Conservation (phyloP, 2,113 vertebrate genomes). For the Oncorhynchus mykiss region DNA sequence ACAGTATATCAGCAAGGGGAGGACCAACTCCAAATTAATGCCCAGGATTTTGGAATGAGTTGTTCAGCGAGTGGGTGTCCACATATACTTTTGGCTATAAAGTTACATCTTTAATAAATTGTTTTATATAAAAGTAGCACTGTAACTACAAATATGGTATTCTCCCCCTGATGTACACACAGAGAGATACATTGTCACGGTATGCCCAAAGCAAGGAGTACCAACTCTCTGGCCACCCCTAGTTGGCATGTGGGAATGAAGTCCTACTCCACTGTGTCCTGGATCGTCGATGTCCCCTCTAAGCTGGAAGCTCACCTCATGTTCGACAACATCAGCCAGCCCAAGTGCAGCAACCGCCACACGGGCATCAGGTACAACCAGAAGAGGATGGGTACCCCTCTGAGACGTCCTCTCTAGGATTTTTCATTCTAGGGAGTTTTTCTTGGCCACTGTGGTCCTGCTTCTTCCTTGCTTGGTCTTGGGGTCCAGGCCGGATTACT, state of each 20-base stretch:
- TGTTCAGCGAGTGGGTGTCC: no score
- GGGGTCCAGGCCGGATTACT: no score
- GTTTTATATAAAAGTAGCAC: no score
- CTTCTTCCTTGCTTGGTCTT: no score
- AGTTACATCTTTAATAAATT: no score
- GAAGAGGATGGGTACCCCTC: neutral
- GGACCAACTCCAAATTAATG: no score
- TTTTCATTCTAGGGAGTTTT: no score
- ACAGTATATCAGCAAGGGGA: no score
- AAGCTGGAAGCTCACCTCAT: constrained; percentile 72
- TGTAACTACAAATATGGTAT: neutral
- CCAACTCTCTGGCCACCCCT: constrained; percentile 80
- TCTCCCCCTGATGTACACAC: constrained; percentile 9
- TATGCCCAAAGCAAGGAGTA: constrained; percentile 67
- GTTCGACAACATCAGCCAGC: constrained; percentile 77
- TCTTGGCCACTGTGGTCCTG: no score
- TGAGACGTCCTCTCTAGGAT: no score
- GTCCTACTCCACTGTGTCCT: constrained; percentile 77
- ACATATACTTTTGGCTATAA: no score
- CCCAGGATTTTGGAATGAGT: no score
- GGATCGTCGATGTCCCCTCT: constrained; percentile 77
- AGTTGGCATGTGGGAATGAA: constrained; percentile 77
- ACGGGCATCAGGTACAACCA: constrained; percentile 75
- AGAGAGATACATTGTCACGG: constrained; percentile 81
- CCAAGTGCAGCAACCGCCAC: constrained; percentile 70